Evolutionary conservation across 2,113 vertebrate genomes (phyloP).

Genomic region (Galeopterus variegatus): DNA sequence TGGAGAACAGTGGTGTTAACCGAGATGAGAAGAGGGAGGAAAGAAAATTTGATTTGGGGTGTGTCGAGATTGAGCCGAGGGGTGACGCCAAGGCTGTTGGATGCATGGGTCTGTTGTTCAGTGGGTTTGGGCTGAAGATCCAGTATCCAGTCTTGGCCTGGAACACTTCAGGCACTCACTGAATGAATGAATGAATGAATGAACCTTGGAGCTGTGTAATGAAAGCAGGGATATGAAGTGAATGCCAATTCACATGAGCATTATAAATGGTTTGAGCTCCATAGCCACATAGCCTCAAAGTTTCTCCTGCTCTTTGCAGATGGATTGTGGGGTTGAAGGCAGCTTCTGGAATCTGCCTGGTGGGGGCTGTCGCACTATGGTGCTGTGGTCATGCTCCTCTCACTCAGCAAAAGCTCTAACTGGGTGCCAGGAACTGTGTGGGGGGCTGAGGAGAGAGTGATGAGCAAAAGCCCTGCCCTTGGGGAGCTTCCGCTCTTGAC

Average conservation of each 20-base stretch:
- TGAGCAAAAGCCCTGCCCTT: no score
- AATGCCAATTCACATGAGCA: accelerated
- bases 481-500: no score
- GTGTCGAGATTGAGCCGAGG: accelerated
- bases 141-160: not conserved
- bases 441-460: no score
- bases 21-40: not conserved
- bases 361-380: accelerated
- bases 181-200: not conserved
- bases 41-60: not conserved
- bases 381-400: not conserved
- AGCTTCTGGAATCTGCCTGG: not conserved
- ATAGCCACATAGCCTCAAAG: no score
- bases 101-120: not conserved
- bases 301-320: not conserved
- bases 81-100: accelerated
- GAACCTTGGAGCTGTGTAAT: not conserved
- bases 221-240: accelerated
- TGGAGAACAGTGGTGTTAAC: no score
- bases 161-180: not conserved
- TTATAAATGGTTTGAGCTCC: no score
- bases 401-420: not conserved
- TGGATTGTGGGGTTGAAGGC: accelerated
- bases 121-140: not conserved
- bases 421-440: no score